Evolutionary conservation across 2,113 vertebrate genomes (phyloP), one percentile per base, ranked within the genome.

Genomic region (Bucco capensis): DNA sequence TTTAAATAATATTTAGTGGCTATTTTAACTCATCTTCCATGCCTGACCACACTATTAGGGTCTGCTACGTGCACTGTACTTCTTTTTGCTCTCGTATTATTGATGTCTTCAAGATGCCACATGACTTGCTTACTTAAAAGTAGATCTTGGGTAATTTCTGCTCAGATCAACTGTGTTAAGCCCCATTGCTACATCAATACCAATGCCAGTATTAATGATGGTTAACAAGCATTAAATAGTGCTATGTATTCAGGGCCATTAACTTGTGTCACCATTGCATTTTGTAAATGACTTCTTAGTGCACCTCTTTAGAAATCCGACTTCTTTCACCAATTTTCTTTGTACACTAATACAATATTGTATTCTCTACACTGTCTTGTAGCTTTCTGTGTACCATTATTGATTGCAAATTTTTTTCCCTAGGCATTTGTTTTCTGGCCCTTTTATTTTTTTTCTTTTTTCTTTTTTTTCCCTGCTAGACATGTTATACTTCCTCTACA

Each of bases 181-280:
- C 38, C 50, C 66, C n/a, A 31, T 33, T 86, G 46, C 85, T 56
- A 4, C 88, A 61, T 96, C 47, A 9, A 58, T 90, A 42, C 27
- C 9, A 25, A 28, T 95, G 90, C 75, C 57, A 71, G 67, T 86
- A 76, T 88, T 94, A 95, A 94, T 96, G 96, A 91, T 44, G 0
- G 2, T 70, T 69, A 94, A 73, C 64, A 69, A 77, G 92, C 75
- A 56, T 93, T 96, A 86, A 95, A 64, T 18, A 35, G 67, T n/a
- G 35, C 51, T 94, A 4, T 77, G 74, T 56, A 88, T 88, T 67
- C 67, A 83, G 65, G 88, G 78, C 71, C 83, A 82, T 96, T 96
- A 93, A 58, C 83, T 88, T 86, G 60, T 93, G 83, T 95, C 91
- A 92, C 73, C 61, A 8, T 3, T 79, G 60, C 7, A 7, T 80